Evolutionary conservation across 2,888 invertebrate species (phyloP).

Genomic region (Agrotis clavis): DNA sequence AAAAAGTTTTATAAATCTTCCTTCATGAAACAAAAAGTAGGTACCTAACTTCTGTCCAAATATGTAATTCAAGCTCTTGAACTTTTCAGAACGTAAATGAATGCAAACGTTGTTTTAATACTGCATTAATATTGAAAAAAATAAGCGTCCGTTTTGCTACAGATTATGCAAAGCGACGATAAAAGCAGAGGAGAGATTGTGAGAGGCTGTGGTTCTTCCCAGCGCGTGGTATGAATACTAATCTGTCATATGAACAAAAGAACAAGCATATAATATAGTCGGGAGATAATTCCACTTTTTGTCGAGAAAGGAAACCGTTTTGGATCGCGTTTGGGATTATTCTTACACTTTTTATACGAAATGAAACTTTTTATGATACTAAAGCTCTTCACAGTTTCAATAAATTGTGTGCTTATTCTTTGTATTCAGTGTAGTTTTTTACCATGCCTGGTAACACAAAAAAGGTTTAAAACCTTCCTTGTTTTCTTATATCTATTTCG

Average conservation of each 20-base stretch:
- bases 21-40: background rate
- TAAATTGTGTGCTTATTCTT: too few species aligned
- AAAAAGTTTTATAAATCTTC: too few species aligned
- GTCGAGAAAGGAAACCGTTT: conserved; percentile 19
- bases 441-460: too few species aligned
- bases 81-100: background rate
- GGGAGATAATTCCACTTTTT: conserved; percentile 8
- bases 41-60: background rate
- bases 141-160: background rate
- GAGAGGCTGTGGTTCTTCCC: conserved; percentile 20
- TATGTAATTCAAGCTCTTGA: too few species aligned
- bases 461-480: too few species aligned
- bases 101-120: background rate
- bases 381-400: too few species aligned
- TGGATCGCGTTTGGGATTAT: conserved; percentile 9
- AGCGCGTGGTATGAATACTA: conserved; percentile 52
- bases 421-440: too few species aligned
- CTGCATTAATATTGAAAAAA: conserved; percentile 8
- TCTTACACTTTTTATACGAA: background rate
- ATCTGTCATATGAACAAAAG: conserved; percentile 39
- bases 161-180: conserved; percentile 45
- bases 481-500: too few species aligned
- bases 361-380: background rate
- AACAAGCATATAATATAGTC: conserved; percentile 8
- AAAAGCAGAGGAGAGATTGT: conserved; percentile 28